Evolutionary conservation across 2,888 invertebrate species (phyloP), one percentile per base, ranked within the genome.

Genomic region (Agapostemon virescens): DNA sequence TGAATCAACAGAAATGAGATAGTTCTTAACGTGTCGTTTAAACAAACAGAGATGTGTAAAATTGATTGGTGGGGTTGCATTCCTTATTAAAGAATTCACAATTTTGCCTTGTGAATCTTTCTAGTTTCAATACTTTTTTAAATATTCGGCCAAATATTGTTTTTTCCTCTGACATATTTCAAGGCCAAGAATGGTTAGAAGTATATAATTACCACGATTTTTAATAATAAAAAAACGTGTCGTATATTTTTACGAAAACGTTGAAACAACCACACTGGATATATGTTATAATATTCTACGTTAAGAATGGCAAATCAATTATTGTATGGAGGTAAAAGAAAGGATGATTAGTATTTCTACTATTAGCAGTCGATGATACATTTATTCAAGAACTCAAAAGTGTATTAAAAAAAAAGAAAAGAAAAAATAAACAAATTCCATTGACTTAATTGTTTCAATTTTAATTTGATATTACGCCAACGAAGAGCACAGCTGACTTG

Each of bases 401-500:
- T n/a, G 23, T 55, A 30, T 36, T 23, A 4, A 23, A 4, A 36
- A 30, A 42, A 67, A 9, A 11, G 20, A 42, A 58, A 61, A 4
- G 1, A 1, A 61, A 20, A 33, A 30, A 45, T 30, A 4, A 1
- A 61, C 20, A 33, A 30, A 45, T 30, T 30, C 36, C 11, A 36
- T 40, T 40, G 20, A 38, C 15, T 45, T 4, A 42, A 36, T 23
- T 15, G 9, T 11, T 30, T 26, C 42, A 17, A 20, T 58, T 20
- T 0, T 30, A 15, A 2, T 66, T 0, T 30, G 26, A 33, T 52
- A 77, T 11, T 15, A 17, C 7, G 55, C 84, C 85, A 9, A 17
- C 20, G 61, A 85, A 85, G 5, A 85, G 23, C 26, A 30, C 4
- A 11, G 23, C 2, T 49, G 55, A 13, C 1, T 55, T 11, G 17